Base-by-base conservation (phyloP, 23 tunicate species). In the Ciona savignyi region DNA sequence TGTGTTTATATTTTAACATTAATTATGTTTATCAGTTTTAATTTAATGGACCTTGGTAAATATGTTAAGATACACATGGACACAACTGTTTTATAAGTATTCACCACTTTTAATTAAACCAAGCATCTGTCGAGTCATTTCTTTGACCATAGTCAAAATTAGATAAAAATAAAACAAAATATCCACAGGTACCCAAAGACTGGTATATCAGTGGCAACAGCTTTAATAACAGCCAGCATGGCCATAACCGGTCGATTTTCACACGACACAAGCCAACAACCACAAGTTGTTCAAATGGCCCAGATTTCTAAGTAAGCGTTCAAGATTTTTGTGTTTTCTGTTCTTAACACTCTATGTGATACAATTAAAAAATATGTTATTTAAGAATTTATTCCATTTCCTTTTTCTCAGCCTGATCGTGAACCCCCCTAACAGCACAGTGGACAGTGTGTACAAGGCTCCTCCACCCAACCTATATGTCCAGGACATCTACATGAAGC, bases 211-310 rank as follows among this genome's bases (percentile, higher is more conserved):
- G 32, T 35, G 61, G n/a, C 63, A 30, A 25, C 60, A 4, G 11
- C 25, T 6, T 67, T 62, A 1, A 24, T 70, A 21, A 4, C 70
- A 30, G 79, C 67, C 20, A 81, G 84, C 65, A 34, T 82, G 0
- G 32, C 77, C 3, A 63, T 88, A 2, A 88, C 96, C 23, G 96
- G 96, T 1, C 77, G 35, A 33, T 88, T 88, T 51, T 88, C 96
- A 3, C 26, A 80, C 0, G 11, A 32, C 35, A 75, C 81, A 65
- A 69, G 77, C 32, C 83, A 81, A 63, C 84, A 82, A 51, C 82
- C 86, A 3, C 56, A 27, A 2, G 73, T 76, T 9, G 67, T 87
- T 32, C n/a, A 6, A 4, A 48, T 71, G 31, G 95, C 70, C 1
- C 65, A 62, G 23, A 60, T 86, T 2, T 72, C 80, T n/a, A 34